Evolutionary conservation across 2,113 vertebrate species (phyloP).

Genomic region (Oncorhynchus keta): DNA sequence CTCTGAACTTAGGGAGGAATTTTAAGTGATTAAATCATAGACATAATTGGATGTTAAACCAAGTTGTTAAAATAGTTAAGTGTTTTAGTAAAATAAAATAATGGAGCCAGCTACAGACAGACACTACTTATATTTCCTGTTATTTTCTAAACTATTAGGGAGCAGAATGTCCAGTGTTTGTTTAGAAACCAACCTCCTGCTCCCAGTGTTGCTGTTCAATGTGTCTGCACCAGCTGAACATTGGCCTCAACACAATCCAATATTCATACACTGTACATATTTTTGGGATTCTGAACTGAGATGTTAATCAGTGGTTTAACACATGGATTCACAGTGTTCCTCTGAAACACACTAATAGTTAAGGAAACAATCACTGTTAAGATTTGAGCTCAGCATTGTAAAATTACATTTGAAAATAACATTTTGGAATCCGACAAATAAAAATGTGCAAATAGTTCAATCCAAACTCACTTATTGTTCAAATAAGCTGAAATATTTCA

Average conservation of each 20-base stretch:
- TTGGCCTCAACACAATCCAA: too few relatives aligned
- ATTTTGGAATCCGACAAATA: neutral
- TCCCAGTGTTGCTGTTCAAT: neutral
- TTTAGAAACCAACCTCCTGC: neutral
- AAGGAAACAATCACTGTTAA: constrained; percentile 51
- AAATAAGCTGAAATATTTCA: neutral
- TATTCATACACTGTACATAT: neutral
- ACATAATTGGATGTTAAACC: neutral
- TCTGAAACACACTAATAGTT: constrained; percentile 42
- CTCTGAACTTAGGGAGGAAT: neutral
- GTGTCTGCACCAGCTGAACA: neutral
- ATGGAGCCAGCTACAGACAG: neutral
- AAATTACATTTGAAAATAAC: neutral
- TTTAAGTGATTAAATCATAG: neutral
- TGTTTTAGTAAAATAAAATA: neutral
- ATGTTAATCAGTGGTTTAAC: constrained; percentile 32
- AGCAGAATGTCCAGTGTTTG: neutral
- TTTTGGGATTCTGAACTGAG: constrained; percentile 11
- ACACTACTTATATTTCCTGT: neutral
- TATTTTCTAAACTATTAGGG: neutral
- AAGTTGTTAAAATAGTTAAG: neutral
- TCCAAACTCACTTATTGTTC: constrained; percentile 20
- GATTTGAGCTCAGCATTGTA: constrained; percentile 26
- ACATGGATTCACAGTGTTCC: constrained; percentile 38
- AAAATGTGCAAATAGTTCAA: neutral